Evolutionary conservation across 2,888 invertebrate genomes (phyloP).

Genomic region (Pristionchus arcanus): DNA sequence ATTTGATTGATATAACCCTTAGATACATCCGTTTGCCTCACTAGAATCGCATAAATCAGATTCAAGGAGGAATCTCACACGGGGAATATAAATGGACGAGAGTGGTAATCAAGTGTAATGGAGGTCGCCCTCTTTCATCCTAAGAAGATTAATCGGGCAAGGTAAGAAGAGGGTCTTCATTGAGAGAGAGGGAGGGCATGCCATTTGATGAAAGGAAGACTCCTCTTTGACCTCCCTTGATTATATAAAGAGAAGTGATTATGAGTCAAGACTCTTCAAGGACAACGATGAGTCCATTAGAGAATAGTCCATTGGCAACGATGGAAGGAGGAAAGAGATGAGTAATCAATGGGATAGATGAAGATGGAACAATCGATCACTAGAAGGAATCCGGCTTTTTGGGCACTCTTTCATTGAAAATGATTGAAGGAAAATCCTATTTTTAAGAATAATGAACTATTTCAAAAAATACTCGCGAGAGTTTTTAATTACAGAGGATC

Average conservation of each 20-base stretch:
- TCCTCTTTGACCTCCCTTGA: background rate
- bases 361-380: background rate
- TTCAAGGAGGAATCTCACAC: background rate
- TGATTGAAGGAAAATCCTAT: too few relatives aligned
- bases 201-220: background rate
- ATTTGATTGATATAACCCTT: background rate
- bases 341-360: background rate
- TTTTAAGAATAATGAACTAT: too few relatives aligned
- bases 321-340: background rate
- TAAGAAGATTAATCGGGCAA: background rate
- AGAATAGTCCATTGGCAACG: background rate
- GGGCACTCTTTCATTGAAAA: too few relatives aligned
- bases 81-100: slow-evolving; percentile 32
- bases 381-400: background rate
- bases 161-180: background rate
- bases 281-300: background rate
- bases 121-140: slow-evolving; percentile 12
- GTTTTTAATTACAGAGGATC: too few relatives aligned
- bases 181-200: slow-evolving; percentile 11
- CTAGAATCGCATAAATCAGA: background rate
- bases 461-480: too few relatives aligned
- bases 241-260: background rate
- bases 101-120: slow-evolving; percentile 48
- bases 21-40: background rate
- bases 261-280: background rate